Base-by-base conservation (phyloP, 1,140 invertebrate genomes). In the Danaus plexippus region DNA sequence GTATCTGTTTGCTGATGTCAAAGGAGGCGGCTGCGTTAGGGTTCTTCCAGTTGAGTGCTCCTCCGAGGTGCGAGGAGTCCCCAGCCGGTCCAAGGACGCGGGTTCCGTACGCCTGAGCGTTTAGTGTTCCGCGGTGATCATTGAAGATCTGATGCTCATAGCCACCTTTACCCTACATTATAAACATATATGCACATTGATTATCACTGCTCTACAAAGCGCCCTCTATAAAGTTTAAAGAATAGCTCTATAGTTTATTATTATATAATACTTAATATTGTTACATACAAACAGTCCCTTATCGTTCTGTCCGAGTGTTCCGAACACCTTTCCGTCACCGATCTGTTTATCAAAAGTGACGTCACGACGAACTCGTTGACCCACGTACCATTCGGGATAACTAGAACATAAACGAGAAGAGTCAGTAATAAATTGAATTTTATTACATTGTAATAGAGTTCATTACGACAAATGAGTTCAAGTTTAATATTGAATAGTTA, bases 81-180 rank as follows among this genome's bases (percentile, higher is more conserved):
- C 73, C 72, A 1, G 63, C 57, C 0, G 77, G 61, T 0, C 72
- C 65, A 7, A 78, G 56, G 3, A 77, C 73, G 0, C 75, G 61
- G 0, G 68, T 71, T 1, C 77, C 77, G 49, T 72, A 68, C 9
- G 57, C 61, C 12, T 69, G 65, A 0, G 66, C 74, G 15, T 68
- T 62, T 11, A 80, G 44, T 15, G 64, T 62, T 7, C 74, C 74
- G 18, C 74, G 70, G 51, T 67, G 7, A 48, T 78, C 74, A 44
- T 80, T 55, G 47, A 80, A 75, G 52, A 78, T 63, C 11, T 75
- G 69, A 43, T 71, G 74, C 13, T 75, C 67, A 43, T 78, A 78
- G 9, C 71, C 77, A 0, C 66, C 77, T 57, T 68, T 71, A 22
- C 77, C 75, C 74, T 75, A 50, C 1, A 57, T 54, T 43, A 45